Evolutionary conservation across 1,140 invertebrate species (phyloP), one percentile per base, ranked within the genome.

Genomic region (Aricia agestis): DNA sequence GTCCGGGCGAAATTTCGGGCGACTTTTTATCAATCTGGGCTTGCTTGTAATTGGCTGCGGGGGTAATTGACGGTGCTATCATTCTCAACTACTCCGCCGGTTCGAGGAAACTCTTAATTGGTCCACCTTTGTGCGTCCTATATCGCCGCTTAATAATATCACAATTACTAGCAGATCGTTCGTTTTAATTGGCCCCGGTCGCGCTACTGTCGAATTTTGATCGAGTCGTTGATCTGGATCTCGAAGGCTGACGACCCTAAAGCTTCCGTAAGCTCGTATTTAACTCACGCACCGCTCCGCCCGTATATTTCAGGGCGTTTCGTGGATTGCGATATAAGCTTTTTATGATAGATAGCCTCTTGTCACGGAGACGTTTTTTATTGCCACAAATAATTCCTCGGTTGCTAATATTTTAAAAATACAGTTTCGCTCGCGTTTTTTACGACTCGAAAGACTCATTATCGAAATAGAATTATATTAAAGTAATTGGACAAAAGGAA

Each of bases 31-130:
- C 85, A 89, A 91, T 90, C 75, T 78, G 79, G 80, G 72, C 78
- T 82, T 81, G 83, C 77, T 80, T 74, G 83, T 90, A 89, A 88
- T 89, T 89, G 88, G 87, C 80, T 70, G 79, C 82, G 78, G 79
- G 69, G 80, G 83, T 86, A 87, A 89, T 87, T 86, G 83, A 87
- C 82, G 81, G 78, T 85, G 86, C 82, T 89, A 87, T 90, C 86
- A 87, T 89, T 89, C 83, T 89, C 82, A 79, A 83, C 83, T 86
- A 79, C 82, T 85, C 80, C 76, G 81, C 76, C 75, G 86, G 83
- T 91, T 90, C 87, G 87, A 79, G 85, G 87, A 91, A 91, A 91
- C 78, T 89, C 80, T 91, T 91, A 91, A 91, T 91, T 91, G 87
- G 89, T 86, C 78, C 82, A 86, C 80, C 85, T 89, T 87, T 89